Conservation (phyloP, 2,113 vertebrate species). For the Condylura cristata region DNA sequence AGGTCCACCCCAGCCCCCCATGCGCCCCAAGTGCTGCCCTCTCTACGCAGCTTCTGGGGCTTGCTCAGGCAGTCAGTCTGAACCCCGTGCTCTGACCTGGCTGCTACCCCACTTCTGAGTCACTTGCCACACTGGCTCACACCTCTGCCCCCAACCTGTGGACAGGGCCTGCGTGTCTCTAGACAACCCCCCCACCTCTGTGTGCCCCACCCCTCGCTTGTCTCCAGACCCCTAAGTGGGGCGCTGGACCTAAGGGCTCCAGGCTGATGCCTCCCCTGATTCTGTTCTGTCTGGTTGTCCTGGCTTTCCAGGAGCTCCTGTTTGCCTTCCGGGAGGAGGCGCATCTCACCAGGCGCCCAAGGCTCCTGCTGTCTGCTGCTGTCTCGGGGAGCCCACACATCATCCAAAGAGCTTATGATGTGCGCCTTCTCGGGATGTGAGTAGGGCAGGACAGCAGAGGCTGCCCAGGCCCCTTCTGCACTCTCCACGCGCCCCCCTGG, state of each 20-base stretch:
- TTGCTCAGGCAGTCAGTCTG: background rate
- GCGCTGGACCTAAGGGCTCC: background rate
- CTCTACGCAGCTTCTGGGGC: background rate
- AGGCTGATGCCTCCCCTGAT: too few species aligned
- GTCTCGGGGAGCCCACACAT: constrained; percentile 51
- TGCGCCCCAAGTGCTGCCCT: background rate
- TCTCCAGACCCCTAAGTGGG: background rate
- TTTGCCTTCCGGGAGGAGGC: constrained; percentile 60
- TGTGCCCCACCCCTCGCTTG: background rate
- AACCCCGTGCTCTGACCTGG: background rate
- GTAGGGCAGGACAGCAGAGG: background rate
- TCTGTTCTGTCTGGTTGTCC: background rate
- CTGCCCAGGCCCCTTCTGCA: background rate
- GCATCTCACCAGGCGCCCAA: background rate
- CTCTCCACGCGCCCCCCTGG: background rate
- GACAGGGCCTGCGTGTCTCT: background rate
- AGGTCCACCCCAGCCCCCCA: background rate
- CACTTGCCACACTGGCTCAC: background rate
- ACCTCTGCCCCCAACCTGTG: background rate
- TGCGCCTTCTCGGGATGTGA: constrained; percentile 19
- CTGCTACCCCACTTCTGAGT: background rate
- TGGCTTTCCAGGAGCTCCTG: constrained; percentile 85
- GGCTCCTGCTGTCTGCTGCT: constrained; percentile 62
- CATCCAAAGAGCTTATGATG: constrained; percentile 44
- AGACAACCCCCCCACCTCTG: too few species aligned